phyloP scores from a whole-genome alignment of 2,797 vertebrate genomes.

The Ateles fusciceps region DNA sequence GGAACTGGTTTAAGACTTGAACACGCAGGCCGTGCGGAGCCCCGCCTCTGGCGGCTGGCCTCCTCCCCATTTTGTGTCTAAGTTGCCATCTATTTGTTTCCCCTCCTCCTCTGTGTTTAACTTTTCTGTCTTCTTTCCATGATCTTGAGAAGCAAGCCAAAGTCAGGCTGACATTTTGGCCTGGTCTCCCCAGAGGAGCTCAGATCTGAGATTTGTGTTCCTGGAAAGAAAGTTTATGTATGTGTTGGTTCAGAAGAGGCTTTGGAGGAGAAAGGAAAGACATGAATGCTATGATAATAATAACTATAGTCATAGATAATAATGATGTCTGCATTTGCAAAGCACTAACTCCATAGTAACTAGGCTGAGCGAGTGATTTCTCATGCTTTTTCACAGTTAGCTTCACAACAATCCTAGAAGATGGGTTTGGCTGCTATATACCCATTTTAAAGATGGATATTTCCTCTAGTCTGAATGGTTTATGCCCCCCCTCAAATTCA shows the following conservation, averaged over 20 bases:
- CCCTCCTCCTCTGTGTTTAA: constrained; percentile 4
- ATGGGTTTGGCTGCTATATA: not conserved
- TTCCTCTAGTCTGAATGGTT: not conserved
- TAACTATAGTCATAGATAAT: not conserved
- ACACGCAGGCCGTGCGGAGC: not conserved
- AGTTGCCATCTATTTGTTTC: constrained; percentile 58
- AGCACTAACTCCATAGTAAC: not conserved
- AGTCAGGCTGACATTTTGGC: constrained; percentile 66
- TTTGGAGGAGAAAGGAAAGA: not conserved
- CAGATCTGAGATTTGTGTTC: constrained; percentile 36
- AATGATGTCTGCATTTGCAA: not conserved
- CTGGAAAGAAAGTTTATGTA: constrained; percentile 34
- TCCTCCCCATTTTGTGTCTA: not conserved
- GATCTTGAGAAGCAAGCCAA: constrained; percentile 61
- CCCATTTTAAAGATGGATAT: not conserved
- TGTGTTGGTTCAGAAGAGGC: not conserved
- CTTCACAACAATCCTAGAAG: not conserved
- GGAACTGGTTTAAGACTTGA: constrained; percentile 44
- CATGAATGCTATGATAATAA: not conserved
- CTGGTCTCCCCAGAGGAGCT: constrained; percentile 36
- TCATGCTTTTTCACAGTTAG: not conserved
- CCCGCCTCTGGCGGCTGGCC: not conserved
- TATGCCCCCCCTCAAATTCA: not conserved
- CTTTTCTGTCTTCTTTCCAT: constrained; percentile 32
- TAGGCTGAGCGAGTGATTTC: not conserved